Conservation (phyloP, 64 coral and sea anemone genomes). For the Pachyseris speciosa region DNA sequence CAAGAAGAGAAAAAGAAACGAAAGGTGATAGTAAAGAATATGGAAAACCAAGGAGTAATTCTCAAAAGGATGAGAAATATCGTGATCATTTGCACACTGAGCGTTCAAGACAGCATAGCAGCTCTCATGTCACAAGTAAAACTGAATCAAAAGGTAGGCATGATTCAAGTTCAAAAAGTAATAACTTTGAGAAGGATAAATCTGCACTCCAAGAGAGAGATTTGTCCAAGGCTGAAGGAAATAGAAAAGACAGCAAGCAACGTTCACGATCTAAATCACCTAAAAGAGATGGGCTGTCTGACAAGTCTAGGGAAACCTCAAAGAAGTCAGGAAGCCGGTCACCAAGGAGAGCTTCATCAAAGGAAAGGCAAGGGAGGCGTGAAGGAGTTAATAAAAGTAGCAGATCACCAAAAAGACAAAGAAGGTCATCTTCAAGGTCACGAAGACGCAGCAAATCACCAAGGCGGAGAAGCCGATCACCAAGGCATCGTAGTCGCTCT, state of each 20-base stretch:
- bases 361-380: constrained; percentile 10
- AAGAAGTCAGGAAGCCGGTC: constrained; percentile 10
- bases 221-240: constrained; percentile 24
- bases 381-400: not conserved
- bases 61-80: constrained; percentile 43
- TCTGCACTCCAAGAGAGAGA: constrained; percentile 42
- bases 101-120: constrained; percentile 32
- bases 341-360: constrained; percentile 29
- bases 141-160: constrained; percentile 31
- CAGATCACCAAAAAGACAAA: constrained; percentile 18
- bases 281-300: not conserved
- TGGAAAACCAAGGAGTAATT: constrained; percentile 55
- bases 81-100: constrained; percentile 24
- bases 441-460: constrained; percentile 55
- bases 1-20: constrained; percentile 25
- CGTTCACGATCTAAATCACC: constrained; percentile 38
- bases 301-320: constrained; percentile 2
- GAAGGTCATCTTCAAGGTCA: constrained; percentile 30
- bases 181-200: constrained; percentile 6
- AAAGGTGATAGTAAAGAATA: constrained; percentile 42
- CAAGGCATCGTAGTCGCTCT: constrained; percentile 56
- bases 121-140: constrained; percentile 24
- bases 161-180: constrained; percentile 31
- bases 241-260: constrained; percentile 1
- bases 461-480: constrained; percentile 69